Conservation (phyloP, 2,797 vertebrate species). For the Pangasius djambal region DNA sequence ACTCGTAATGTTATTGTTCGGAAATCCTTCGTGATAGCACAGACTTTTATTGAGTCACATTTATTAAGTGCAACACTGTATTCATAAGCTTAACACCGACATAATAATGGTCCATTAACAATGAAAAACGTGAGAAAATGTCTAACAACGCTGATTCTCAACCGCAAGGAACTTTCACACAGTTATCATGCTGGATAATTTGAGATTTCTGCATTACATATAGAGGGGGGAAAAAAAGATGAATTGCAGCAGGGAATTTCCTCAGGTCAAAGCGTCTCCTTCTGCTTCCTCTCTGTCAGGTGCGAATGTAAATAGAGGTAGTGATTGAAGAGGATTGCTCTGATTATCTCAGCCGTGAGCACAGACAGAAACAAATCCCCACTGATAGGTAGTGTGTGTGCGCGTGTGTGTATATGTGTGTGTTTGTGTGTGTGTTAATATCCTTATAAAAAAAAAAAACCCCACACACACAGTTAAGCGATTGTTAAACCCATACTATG, state of each 20-base stretch:
- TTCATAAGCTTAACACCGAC: not conserved
- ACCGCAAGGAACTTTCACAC: not conserved
- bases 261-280: slow-evolving; percentile 56
- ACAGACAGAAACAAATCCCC: slow-evolving; percentile 6
- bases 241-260: slow-evolving; percentile 66
- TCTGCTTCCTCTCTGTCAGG: slow-evolving; percentile 54
- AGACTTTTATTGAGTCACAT: not conserved
- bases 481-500: not conserved
- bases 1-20: not conserved
- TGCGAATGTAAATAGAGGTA: slow-evolving; percentile 59
- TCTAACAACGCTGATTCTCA: not conserved
- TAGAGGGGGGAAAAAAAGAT: slow-evolving; percentile 20
- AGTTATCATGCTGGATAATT: slow-evolving; percentile 7
- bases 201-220: slow-evolving; percentile 19
- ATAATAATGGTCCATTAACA: not conserved
- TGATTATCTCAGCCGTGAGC: not conserved
- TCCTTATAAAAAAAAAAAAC: not conserved
- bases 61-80: not conserved
- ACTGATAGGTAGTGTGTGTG: not conserved
- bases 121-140: not conserved
- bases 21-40: not conserved
- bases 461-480: not conserved
- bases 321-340: slow-evolving; percentile 55
- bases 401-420: not conserved
- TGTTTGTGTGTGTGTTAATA: not conserved